phyloP scores from a whole-genome alignment of 2,888 invertebrate species.

The Tetanocera ferruginea region DNA sequence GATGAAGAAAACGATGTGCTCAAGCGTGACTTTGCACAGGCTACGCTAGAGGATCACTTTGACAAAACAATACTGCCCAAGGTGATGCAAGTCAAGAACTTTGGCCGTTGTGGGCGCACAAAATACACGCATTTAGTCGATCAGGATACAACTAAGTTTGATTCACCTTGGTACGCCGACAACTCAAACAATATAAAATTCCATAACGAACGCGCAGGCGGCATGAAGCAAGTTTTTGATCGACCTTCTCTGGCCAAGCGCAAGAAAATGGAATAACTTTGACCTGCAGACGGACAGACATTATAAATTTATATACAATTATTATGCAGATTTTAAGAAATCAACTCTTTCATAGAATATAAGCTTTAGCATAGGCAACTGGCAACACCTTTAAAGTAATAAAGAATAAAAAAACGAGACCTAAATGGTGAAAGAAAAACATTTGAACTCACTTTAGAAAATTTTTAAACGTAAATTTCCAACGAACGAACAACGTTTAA shows the following conservation, averaged over 20 bases:
- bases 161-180: slow-evolving; percentile 97
- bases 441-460: too few species aligned
- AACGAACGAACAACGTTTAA: too few species aligned
- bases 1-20: slow-evolving; percentile 92
- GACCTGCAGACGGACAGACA: background rate
- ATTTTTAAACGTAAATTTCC: too few species aligned
- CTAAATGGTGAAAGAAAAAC: too few species aligned
- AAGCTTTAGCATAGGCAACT: slow-evolving; percentile 20
- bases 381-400: too few species aligned
- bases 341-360: slow-evolving; percentile 29
- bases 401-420: too few species aligned
- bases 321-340: background rate
- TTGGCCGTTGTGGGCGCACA: slow-evolving; percentile 97
- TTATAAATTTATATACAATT: background rate
- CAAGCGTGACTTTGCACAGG: slow-evolving; percentile 93
- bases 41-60: slow-evolving; percentile 98
- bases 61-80: slow-evolving; percentile 98
- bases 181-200: slow-evolving; percentile 90
- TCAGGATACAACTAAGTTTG: slow-evolving; percentile 98
- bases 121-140: slow-evolving; percentile 99
- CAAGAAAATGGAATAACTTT: slow-evolving; percentile 62
- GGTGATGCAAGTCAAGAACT: slow-evolving; percentile 99
- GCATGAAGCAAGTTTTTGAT: slow-evolving; percentile 93
- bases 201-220: slow-evolving; percentile 88
- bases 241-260: slow-evolving; percentile 77